These are phyloP conservation scores for Leucozona laternaria DNA, from an alignment of 2,888 invertebrate species.

Conservation along the genomic window DNA sequence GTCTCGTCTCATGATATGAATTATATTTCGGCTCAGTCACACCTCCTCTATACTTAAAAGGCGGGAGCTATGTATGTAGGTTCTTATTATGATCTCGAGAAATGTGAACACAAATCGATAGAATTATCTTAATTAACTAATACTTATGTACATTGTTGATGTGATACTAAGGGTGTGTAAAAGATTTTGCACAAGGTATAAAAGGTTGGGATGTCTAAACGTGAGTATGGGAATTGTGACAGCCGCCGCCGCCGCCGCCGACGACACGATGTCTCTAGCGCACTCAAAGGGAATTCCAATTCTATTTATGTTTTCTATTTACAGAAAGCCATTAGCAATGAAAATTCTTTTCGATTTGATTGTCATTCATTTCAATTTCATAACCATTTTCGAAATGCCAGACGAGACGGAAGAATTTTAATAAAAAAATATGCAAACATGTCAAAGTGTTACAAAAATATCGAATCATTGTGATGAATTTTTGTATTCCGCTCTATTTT, in stretches of 20 bases:
- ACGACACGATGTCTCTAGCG: not conserved
- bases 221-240: not conserved
- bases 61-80: not conserved
- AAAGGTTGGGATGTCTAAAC: not conserved
- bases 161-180: not conserved
- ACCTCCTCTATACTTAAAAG: conserved; percentile 32
- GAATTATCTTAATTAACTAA: conserved; percentile 61
- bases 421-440: not conserved
- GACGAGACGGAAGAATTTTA: not conserved
- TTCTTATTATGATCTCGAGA: conserved; percentile 24
- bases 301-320: conserved; percentile 10
- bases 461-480: not conserved
- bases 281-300: conserved; percentile 47
- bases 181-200: not conserved
- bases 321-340: conserved; percentile 36
- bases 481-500: too few relatives aligned
- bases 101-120: conserved; percentile 26
- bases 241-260: conserved; percentile 19
- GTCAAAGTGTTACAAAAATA: not conserved
- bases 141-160: conserved; percentile 62
- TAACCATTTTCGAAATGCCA: not conserved
- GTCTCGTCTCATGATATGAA: conserved; percentile 34
- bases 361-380: conserved; percentile 29
- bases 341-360: conserved; percentile 49
- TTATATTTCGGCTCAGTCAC: conserved; percentile 18